Evolutionary conservation across 2,113 vertebrate species (phyloP).

Genomic region (Onychostoma macrolepis): DNA sequence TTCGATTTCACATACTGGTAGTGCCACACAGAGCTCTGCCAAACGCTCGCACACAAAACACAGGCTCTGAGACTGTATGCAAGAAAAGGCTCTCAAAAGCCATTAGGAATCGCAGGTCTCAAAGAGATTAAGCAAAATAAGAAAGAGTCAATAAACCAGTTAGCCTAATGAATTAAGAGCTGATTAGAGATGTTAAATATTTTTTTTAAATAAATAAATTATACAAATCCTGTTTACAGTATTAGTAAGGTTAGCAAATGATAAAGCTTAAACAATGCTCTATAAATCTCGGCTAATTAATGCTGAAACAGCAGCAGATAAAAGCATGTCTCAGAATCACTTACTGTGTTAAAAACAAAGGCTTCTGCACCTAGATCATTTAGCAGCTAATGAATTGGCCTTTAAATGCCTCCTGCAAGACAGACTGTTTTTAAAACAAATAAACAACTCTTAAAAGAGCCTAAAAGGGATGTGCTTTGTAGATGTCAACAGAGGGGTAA

Average conservation of each 20-base stretch:
- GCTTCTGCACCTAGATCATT: conserved; percentile 65
- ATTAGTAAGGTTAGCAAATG: conserved; percentile 14
- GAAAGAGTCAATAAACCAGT: conserved; percentile 9
- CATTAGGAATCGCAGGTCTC: neutral
- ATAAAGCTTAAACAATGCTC: conserved; percentile 21
- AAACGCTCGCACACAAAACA: neutral
- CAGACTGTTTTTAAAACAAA: conserved; percentile 11
- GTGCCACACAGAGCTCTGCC: neutral
- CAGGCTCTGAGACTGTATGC: neutral
- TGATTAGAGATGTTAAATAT: conserved; percentile 7
- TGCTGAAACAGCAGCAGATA: conserved; percentile 50
- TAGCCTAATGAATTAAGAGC: conserved; percentile 4
- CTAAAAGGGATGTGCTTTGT: neutral
- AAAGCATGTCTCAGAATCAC: conserved; percentile 60
- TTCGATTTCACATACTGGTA: conserved; percentile 13
- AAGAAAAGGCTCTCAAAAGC: neutral
- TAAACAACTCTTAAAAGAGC: conserved; percentile 22
- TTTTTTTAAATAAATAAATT: conserved; percentile 21
- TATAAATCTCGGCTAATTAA: conserved; percentile 58
- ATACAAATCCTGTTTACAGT: conserved; percentile 28
- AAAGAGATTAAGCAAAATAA: conserved; percentile 13
- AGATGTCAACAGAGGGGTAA: conserved; percentile 4
- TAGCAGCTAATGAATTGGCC: conserved; percentile 69
- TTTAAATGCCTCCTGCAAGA: conserved; percentile 49
- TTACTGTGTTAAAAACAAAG: conserved; percentile 61